Base-by-base conservation (phyloP, 2,113 vertebrate species). In the Dasyurus viverrinus region DNA sequence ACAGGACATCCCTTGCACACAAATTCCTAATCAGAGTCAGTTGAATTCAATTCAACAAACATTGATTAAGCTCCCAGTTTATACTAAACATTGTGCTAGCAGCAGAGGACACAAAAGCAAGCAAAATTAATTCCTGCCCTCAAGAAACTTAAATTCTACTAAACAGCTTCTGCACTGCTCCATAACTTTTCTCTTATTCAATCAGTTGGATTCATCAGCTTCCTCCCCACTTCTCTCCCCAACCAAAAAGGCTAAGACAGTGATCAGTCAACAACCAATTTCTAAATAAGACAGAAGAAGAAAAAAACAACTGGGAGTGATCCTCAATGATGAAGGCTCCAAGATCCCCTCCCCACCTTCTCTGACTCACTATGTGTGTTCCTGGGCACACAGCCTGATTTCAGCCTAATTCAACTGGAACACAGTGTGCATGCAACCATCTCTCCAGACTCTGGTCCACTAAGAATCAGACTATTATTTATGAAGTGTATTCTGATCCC, bases 391-490 rank as follows among this genome's bases (percentile, higher is more conserved):
- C 76, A 0, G 6, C 90, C 97, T 93, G 94, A 96, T 92, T 89
- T 95, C 54, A 25, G 94, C 91, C 54, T 52, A 89, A 96, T 94
- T 89, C 94, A 93, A 60, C 53, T 91, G 94, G 95, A 96, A 97
- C 96, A 94, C 0, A 92, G 89, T 90, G 91, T 92, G 93, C 93
- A 91, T 57, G 90, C 91, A 47, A 89, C 90, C 91, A 91, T 42
- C 54, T 90, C 89, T 60, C 53, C 60, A 27, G 46, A 92, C 96
- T 96, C 94, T 96, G 91, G 68, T 92, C 89, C 68, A 52, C 53
- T 95, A 53, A 12, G 53, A 84, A 57, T 54, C 92, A 46, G 90
- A 3, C 8, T 0, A 54, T 92, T 54, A 68, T 92, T 91, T 46
- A 89, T 42, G 47, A 96, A 91, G 53, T 1, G 25, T 16, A 50